These are phyloP conservation scores for Brachyopa scutellaris DNA, from an alignment of 2,888 invertebrate species.

Conservation along the genomic window DNA sequence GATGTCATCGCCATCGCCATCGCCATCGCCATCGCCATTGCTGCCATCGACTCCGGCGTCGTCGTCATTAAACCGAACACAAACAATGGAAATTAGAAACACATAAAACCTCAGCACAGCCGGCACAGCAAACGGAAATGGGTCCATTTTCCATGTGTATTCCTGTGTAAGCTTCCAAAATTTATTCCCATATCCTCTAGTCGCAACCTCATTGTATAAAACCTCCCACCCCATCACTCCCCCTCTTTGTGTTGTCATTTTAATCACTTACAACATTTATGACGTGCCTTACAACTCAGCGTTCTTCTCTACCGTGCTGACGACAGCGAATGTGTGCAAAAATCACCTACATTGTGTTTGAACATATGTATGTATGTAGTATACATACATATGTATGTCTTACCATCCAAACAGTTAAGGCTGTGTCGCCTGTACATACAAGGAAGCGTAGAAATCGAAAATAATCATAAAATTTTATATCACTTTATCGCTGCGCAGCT, in stretches of 20 bases:
- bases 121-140: constrained; percentile 28
- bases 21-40: not conserved
- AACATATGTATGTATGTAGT: not conserved
- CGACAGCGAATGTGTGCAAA: constrained; percentile 36
- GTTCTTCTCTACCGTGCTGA: constrained; percentile 30
- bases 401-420: constrained; percentile 25
- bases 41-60: not conserved
- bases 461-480: constrained; percentile 71
- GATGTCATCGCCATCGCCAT: constrained; percentile 11
- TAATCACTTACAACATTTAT: constrained; percentile 70
- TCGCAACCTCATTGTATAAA: not conserved
- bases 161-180: constrained; percentile 33
- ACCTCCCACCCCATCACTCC: constrained; percentile 14
- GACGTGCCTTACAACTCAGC: constrained; percentile 58
- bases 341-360: constrained; percentile 52
- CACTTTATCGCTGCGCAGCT: constrained; percentile 67
- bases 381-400: not conserved
- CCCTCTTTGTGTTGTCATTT: constrained; percentile 55
- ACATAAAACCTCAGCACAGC: constrained; percentile 45
- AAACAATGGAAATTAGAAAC: constrained; percentile 59
- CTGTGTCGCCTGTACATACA: not conserved
- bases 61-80: not conserved
- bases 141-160: constrained; percentile 26
- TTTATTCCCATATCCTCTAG: constrained; percentile 40
- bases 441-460: constrained; percentile 63